Evolutionary conservation across 2,888 invertebrate genomes (phyloP), one percentile per base, ranked within the genome.

Genomic region (Petrolisthes cinctipes): DNA sequence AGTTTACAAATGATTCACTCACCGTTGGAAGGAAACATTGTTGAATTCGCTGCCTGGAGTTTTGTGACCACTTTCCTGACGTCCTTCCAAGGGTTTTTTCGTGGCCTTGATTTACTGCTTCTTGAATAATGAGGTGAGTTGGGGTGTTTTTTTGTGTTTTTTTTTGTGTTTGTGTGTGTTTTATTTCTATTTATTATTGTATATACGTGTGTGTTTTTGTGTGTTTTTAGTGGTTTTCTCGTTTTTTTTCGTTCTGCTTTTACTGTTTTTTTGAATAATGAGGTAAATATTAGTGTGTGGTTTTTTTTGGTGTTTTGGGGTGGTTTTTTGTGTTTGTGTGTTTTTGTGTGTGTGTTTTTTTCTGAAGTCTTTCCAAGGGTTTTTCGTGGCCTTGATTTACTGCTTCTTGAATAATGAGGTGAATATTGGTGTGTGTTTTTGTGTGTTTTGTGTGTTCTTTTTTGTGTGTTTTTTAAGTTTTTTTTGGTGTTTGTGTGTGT

Each of bases 341-440:
- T 53, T 9, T 54, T 23, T 53, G 79, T 37, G 79, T 92, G 93
- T 94, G n/a, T 95, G 96, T 0, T 95, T 97, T 92, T 96, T 96
- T 92, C 93, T 97, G 82, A 95, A 95, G 17, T 96, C 97, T 0
- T 97, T 97, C 92, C 97, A 97, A 93, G 97, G 97, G 61, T 96
- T 91, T 96, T 97, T 23, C 92, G 95, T 97, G 78, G 95, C 96
- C 0, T 94, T 95, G 9, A 94, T 97, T 78, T 97, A 97, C 92
- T 97, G 97, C 92, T 96, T 97, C 92, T 93, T 95, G 82, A 97
- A 97, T 92, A 95, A 95, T 90, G 97, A 97, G 95, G 97, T 97
- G 92, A 93, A 93, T 78, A 5, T 11, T 17, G 61, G 82, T 23
- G 79, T 79, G 68, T 57, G 68, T 85, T 14, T 79, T 23, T 79